Evolutionary conservation across 2,797 vertebrate species (phyloP).

Genomic region (Hydrocynus forskahlii): DNA sequence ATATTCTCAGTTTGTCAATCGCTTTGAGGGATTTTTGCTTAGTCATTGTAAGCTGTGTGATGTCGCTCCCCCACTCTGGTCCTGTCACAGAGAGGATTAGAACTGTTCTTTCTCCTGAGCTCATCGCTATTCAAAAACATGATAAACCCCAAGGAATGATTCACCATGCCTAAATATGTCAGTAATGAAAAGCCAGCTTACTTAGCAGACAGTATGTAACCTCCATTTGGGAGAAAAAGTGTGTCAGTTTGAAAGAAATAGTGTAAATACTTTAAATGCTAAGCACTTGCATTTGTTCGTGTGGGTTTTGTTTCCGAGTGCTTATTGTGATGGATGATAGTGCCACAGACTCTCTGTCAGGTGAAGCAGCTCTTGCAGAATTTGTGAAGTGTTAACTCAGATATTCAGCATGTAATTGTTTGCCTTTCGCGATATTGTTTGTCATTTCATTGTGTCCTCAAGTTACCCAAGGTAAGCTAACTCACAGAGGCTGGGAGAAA

Average conservation of each 20-base stretch:
- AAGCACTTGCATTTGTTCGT: background rate
- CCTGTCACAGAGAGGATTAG: conserved; percentile 13
- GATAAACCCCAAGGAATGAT: background rate
- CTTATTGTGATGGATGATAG: background rate
- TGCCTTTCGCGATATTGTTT: background rate
- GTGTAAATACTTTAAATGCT: background rate
- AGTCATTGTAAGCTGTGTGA: background rate
- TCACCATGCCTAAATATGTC: background rate
- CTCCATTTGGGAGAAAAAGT: background rate
- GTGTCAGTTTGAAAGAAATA: conserved; percentile 1
- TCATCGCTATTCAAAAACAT: background rate
- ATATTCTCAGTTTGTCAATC: background rate
- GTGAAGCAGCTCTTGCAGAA: background rate
- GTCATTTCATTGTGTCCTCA: background rate
- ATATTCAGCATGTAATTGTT: background rate
- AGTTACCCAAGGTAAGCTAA: background rate
- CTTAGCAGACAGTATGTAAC: background rate
- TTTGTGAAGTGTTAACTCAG: background rate
- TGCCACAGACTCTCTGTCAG: background rate
- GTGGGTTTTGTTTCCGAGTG: background rate
- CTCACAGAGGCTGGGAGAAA: background rate
- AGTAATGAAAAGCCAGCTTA: conserved; percentile 1
- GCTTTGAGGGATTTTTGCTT: background rate
- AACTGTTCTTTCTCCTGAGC: background rate
- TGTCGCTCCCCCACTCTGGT: background rate